Evolutionary conservation across 2,888 invertebrate species (phyloP).

Genomic region (Euplexia lucipara): DNA sequence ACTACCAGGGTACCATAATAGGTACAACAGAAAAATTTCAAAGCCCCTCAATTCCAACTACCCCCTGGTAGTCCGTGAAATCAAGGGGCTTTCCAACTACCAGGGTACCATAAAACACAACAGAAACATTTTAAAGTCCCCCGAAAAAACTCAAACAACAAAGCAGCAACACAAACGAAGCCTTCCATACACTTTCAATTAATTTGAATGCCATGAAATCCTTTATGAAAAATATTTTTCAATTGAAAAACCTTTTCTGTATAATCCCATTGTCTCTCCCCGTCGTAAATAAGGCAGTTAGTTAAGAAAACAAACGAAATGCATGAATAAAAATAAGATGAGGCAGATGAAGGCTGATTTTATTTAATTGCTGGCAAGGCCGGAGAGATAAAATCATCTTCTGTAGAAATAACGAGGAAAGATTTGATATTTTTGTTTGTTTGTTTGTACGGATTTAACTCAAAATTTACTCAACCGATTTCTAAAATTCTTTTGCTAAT

Average conservation of each 20-base stretch:
- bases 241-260: conserved; percentile 42
- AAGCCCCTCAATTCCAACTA: no score
- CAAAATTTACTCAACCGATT: no score
- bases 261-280: conserved; percentile 23
- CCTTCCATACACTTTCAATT: conserved; percentile 36
- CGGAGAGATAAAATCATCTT: conserved; percentile 46
- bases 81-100: no score
- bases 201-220: conserved; percentile 48
- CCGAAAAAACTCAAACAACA: conserved; percentile 18
- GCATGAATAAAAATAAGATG: conserved; percentile 75
- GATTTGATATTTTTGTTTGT: no score
- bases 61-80: no score
- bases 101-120: conserved; percentile 24
- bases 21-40: no score
- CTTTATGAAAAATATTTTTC: conserved; percentile 20
- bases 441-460: no score
- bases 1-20: no score
- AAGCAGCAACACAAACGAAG: conserved; percentile 21
- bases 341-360: conserved; percentile 59
- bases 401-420: no score
- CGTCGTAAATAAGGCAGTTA: conserved; percentile 73
- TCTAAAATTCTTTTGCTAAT: no score
- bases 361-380: conserved; percentile 62
- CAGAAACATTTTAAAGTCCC: background rate
- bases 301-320: conserved; percentile 74